Evolutionary conservation across 1,140 invertebrate species (phyloP), one percentile per base, ranked within the genome.

Genomic region (Aphaenogaster rudis): DNA sequence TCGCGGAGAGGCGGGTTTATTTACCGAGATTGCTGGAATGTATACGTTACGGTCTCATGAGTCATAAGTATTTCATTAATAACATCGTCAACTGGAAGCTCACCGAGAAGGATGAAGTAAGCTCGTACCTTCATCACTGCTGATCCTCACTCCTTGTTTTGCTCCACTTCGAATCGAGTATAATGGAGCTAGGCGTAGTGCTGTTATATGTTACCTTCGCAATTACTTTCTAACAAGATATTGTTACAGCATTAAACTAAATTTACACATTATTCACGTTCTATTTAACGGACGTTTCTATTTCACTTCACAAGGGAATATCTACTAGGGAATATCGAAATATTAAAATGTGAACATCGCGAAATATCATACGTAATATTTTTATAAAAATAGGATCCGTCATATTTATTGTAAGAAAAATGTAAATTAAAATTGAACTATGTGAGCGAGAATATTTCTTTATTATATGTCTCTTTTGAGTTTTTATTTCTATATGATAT

Each of bases 31-130:
- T 98, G 36, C 92, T 98, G 36, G 95, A 96, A 48, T 97, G 96
- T 86, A 94, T 97, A 8, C 95, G 97, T 61, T 97, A 97, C 87
- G 97, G 97, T 17, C 96, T 97, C 15, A 96, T 98, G 87, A 96
- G 95, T 78, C 96, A 95, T 54, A 95, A 96, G 90, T 97, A 96
- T 93, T 97, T 97, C 91, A 95, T 96, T 86, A 96, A 96, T 86
- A 96, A 96, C 91, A 96, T 97, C 72, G 92, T 96, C 69, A 93
- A 95, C 77, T 97, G 96, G 96, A 95, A 95, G 78, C 94, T 96
- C 17, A 93, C 96, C 45, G 88, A 95, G 72, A 95, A 96, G 39
- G 95, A 96, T 86, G 93, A 95, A 90, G 96, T 96, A 96, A 92
- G 94, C 96, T 36, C 33, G 13, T 67, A 74, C 54, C 66, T 61